These are phyloP conservation scores for Falco columbarius DNA, from an alignment of 2,797 vertebrate species.

Conservation along the genomic window DNA sequence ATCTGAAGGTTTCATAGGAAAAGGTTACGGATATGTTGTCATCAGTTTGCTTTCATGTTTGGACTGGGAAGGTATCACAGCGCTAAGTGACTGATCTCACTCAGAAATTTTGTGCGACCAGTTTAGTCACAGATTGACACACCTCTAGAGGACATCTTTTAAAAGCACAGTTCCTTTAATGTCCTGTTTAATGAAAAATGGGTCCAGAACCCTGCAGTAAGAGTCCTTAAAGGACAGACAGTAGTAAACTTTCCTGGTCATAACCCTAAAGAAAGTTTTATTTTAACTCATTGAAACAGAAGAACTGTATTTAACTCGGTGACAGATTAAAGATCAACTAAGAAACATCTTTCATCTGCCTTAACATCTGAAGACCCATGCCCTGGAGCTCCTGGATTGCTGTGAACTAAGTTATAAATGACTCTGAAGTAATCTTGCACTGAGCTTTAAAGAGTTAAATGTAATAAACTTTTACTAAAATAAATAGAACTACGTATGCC, in stretches of 20 bases:
- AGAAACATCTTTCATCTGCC: background rate
- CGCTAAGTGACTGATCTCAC: background rate
- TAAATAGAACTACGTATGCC: background rate
- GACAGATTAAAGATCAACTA: background rate
- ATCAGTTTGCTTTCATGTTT: background rate
- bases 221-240: background rate
- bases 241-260: background rate
- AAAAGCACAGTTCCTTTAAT: background rate
- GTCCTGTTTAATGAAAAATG: background rate
- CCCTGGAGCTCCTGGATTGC: background rate
- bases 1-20: background rate
- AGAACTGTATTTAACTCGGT: background rate
- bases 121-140: background rate
- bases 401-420: background rate
- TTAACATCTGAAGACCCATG: background rate
- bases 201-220: background rate
- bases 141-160: background rate
- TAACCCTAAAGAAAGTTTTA: background rate
- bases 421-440: background rate
- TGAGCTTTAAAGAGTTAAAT: background rate
- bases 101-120: background rate
- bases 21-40: background rate
- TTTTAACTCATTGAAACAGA: background rate
- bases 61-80: background rate
- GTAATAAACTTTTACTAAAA: conserved; percentile 3